Evolutionary conservation across 1,140 invertebrate species (phyloP).

Genomic region (Bursaphelenchus mucronatus): DNA sequence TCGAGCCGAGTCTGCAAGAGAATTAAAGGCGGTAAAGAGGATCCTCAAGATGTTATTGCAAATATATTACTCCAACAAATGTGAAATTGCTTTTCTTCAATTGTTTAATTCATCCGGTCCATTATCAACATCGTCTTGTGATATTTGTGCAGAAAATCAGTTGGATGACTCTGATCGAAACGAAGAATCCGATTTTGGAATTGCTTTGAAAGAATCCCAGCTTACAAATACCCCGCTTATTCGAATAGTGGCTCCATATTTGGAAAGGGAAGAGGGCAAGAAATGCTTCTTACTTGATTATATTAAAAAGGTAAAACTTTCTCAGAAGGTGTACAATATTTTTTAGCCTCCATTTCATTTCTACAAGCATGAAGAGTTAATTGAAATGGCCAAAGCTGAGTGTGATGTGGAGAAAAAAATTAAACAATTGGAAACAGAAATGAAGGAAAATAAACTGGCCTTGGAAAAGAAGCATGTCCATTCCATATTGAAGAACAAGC

Average conservation of each 20-base stretch:
- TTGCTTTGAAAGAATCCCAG: constrained; percentile 71
- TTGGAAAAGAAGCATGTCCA: constrained; percentile 9
- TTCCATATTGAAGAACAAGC: background rate
- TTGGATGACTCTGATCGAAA: constrained; percentile 65
- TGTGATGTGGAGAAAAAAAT: constrained; percentile 3
- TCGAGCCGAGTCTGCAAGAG: constrained; percentile 72
- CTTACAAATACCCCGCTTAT: constrained; percentile 81
- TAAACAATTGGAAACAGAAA: background rate
- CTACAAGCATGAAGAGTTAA: constrained; percentile 3
- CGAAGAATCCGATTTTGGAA: constrained; percentile 71
- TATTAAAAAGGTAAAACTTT: constrained; percentile 66
- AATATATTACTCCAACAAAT: constrained; percentile 22
- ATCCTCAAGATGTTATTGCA: constrained; percentile 48
- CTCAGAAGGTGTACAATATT: background rate
- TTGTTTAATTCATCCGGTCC: constrained; percentile 42
- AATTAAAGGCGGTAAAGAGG: constrained; percentile 68
- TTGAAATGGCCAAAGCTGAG: background rate
- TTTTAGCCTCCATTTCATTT: constrained; percentile 19
- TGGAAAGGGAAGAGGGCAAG: constrained; percentile 77
- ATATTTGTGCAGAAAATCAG: constrained; percentile 36
- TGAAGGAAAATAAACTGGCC: constrained; percentile 1
- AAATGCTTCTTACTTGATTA: constrained; percentile 73
- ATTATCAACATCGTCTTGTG: constrained; percentile 17
- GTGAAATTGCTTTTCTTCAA: constrained; percentile 47
- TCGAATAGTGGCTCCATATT: constrained; percentile 76